A percentile compares a stretch with the other conserved stretches of the same genome.
phyloP scores from a whole-genome alignment of 2,113 vertebrate genomes.

The Sylvilagus bachmani region DNA sequence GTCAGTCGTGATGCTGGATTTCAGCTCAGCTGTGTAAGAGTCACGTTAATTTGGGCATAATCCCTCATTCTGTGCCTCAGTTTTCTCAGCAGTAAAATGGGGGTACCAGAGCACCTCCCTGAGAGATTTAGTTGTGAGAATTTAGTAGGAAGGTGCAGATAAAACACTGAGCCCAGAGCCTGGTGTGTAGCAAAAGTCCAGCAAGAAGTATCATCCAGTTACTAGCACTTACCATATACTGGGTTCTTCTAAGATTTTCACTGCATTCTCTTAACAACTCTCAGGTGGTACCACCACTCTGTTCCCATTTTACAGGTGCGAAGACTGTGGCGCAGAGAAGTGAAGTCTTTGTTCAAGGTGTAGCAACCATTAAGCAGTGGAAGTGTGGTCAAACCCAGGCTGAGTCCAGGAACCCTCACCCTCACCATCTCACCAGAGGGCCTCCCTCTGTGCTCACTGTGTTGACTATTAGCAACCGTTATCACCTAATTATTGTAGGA shows the following conservation, averaged over 20 bases:
- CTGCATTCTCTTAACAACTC: background rate
- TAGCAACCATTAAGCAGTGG: background rate
- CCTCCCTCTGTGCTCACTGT: background rate
- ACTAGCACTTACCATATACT: too few species aligned
- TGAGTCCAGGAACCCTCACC: background rate
- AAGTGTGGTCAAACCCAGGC: background rate
- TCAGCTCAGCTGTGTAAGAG: background rate
- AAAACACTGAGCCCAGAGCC: too few species aligned
- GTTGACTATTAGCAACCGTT: background rate
- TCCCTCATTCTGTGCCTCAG: background rate
- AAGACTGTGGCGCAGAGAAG: background rate
- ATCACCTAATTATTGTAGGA: background rate
- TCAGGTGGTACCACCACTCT: background rate
- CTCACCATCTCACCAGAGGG: background rate
- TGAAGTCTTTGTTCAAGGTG: background rate
- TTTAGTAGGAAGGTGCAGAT: background rate
- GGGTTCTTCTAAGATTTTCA: background rate
- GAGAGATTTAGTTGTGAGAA: background rate
- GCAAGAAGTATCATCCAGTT: too few species aligned
- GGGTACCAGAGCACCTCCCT: background rate
- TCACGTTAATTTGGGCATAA: background rate
- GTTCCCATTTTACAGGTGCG: background rate
- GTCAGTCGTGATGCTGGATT: background rate
- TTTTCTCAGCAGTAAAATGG: background rate
- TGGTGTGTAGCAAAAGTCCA: background rate